Base-by-base conservation (phyloP, 23 tunicate species). In the Trididemnum clinides region DNA sequence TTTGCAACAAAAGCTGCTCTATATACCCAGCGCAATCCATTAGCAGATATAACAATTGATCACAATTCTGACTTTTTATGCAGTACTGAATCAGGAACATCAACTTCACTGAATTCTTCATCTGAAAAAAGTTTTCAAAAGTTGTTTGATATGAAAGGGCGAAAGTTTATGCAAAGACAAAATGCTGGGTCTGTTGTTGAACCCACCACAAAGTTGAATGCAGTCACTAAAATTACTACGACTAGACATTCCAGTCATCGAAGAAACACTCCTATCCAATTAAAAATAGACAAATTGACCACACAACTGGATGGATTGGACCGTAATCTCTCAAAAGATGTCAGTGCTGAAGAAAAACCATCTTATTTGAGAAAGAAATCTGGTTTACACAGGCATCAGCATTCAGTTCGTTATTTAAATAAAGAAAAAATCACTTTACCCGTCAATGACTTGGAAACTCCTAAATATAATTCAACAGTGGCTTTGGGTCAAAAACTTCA, bases 1-100 rank as follows among this genome's bases (percentile, higher is more conserved):
- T 92, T 92, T 77, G n/a, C 65, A 0, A 77, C 51, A 28, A 87
- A 70, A 36, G 91, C 97, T 21, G 91, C 91, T 26, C 39, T 92
- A 69, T 87, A 82, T 51, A 77, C 88, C 0, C 88, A 87, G 64
- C 80, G 91, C 29, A 92, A 92, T 49, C 97, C 97, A 32, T 83
- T 92, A 30, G 97, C 91, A 4, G 97, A 87, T 66, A 92, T 92
- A 38, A 87, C 97, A 21, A 1, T 54, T 21, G 91, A 77, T 29
- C 72, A 87, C 0, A 21, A 39, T 32, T 81, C 51, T 5, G 70
- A 57, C 2, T 64, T 87, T 33, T 85, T 80, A 50, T 87, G 58
- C 2, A 28, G 58, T 0, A 54, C 37, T 6, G 38, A 58, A 25
- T 21, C 66, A 1, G 83, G 30, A 23, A 73, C 80, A 36, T 50